A percentile compares a stretch with the other conserved stretches of the same genome.
Conservation (phyloP, 2,888 invertebrate genomes). For the Tachina fera region DNA sequence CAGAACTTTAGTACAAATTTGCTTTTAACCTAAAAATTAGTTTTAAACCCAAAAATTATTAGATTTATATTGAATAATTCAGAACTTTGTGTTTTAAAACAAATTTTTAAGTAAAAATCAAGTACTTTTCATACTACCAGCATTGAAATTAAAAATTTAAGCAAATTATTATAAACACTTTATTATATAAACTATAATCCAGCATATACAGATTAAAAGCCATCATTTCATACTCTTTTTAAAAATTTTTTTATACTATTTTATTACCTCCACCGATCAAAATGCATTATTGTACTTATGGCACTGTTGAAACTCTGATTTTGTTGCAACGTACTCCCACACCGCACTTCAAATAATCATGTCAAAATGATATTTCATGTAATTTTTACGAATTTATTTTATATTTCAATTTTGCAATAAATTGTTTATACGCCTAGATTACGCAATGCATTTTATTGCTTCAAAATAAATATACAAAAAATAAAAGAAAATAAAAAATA, state of each 20-base stretch:
- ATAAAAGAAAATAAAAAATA: slow-evolving; percentile 36
- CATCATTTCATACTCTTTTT: slow-evolving; percentile 1
- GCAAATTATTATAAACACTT: slow-evolving; percentile 12
- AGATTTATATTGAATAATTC: too few relatives aligned
- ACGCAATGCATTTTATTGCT: slow-evolving; percentile 43
- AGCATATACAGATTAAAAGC: not conserved
- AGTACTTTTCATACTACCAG: too few relatives aligned
- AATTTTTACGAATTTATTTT: slow-evolving; percentile 31
- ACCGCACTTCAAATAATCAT: slow-evolving; percentile 54
- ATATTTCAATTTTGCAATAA: slow-evolving; percentile 48
- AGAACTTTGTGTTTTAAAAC: too few relatives aligned
- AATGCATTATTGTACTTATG: too few relatives aligned
- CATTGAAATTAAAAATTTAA: slow-evolving; percentile 26
- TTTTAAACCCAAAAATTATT: too few relatives aligned
- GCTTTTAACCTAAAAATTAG: too few relatives aligned
- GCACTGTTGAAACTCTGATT: not conserved
- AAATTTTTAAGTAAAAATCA: too few relatives aligned
- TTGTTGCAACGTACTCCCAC: not conserved
- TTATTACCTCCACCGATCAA: slow-evolving; percentile 17
- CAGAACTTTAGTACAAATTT: too few relatives aligned
- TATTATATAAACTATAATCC: slow-evolving; percentile 31
- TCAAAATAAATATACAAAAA: not conserved
- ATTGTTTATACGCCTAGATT: slow-evolving; percentile 61
- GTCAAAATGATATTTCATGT: slow-evolving; percentile 63
- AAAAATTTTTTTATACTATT: slow-evolving; percentile 34